Base-by-base conservation (phyloP, 2,797 vertebrate genomes). In the Pagetopsis macropterus region DNA sequence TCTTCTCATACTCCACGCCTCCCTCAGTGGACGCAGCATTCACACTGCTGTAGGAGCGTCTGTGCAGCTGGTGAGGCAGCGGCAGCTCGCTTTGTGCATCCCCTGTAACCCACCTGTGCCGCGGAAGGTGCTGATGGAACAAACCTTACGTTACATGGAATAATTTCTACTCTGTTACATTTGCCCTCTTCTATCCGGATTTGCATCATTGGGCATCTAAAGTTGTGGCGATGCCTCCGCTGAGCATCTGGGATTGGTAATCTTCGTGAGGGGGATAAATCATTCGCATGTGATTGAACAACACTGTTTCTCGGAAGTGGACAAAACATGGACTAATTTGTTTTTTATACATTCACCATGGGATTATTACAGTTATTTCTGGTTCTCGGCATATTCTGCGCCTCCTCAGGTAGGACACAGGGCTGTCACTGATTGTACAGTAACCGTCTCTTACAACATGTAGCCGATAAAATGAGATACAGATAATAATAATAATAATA, bases 261-360 rank as follows among this genome's bases (percentile, higher is more conserved):
- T 52, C 84, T 70, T 61, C 41, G 83, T 62, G 74, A 72, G 72
- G 86, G 72, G 50, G 84, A 81, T 70, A 56, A 66, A 70, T 87
- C 75, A 75, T 84, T 84, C 82, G 65, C 79, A 79, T 88, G 88
- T 88, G 87, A 89, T 67, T 87, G 82, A 87, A 82, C 72, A 79
- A 78, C 50, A 77, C 76, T 52, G 70, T 77, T 82, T 91, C 84
- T 84, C 73, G 69, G 81, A 92, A 92, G 89, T 91, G 88, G 83
- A 88, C 83, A 92, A 91, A 95, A 90, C 87, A 95, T 95, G 94
- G 93, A 94, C 93, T 95, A 91, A 94, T 92, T 83, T 79, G 62
- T 73, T 74, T 76, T 56, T 44, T 60, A 72, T 46, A 72, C 65
- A 76, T 82, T 89, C 91, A 93, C 75, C 68, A 95, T 95, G 95